Conservation (phyloP, 2,113 vertebrate species). For the Microcebus jonahi region DNA sequence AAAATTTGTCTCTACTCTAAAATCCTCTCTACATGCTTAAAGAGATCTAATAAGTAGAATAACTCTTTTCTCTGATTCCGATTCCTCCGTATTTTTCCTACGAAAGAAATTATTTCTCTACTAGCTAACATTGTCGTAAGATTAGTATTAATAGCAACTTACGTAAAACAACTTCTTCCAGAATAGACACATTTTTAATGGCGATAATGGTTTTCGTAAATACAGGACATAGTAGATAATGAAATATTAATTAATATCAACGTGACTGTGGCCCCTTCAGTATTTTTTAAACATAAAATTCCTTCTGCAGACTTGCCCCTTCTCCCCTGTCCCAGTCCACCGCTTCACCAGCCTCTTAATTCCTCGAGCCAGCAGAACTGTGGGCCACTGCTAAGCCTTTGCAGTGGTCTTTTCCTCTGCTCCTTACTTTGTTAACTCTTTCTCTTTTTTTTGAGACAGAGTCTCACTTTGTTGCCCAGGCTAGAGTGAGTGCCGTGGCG, state of each 20-base stretch:
- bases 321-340: background rate
- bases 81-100: background rate
- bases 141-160: background rate
- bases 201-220: background rate
- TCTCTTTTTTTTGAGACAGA: no score
- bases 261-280: background rate
- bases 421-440: background rate
- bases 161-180: background rate
- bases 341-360: background rate
- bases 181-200: background rate
- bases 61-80: background rate
- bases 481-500: no score
- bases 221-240: background rate
- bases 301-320: background rate
- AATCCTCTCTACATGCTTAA: background rate
- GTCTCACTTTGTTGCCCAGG: no score
- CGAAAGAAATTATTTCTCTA: background rate
- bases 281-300: background rate
- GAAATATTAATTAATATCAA: background rate
- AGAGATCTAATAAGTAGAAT: background rate
- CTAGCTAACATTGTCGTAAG: background rate
- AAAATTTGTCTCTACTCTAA: background rate
- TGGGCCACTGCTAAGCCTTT: background rate
- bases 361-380: no score
- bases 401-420: background rate